These are phyloP conservation scores for Trematomus bernacchii DNA, from an alignment of 2,797 vertebrate genomes.

Conservation along the genomic window DNA sequence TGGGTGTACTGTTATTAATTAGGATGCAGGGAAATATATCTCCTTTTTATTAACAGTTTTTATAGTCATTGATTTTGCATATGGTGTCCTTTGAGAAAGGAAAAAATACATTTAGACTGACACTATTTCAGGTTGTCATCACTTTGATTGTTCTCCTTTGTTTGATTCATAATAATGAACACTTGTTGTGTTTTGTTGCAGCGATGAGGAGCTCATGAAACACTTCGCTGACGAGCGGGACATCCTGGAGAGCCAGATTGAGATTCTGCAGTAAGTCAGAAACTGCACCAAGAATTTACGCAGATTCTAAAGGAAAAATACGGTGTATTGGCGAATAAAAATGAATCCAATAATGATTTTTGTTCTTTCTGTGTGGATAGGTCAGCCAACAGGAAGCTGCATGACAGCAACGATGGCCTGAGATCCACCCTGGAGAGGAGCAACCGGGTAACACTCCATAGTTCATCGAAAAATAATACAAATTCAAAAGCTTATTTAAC, in stretches of 20 bases:
- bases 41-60: background rate
- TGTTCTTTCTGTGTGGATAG: constrained; percentile 73
- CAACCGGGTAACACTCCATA: constrained; percentile 71
- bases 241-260: constrained; percentile 93
- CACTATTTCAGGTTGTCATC: background rate
- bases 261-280: constrained; percentile 93
- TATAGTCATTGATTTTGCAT: background rate
- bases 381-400: constrained; percentile 94
- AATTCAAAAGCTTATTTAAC: background rate
- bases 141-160: background rate
- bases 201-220: constrained; percentile 93
- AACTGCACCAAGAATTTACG: background rate
- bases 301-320: background rate
- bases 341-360: background rate
- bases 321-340: background rate
- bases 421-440: constrained; percentile 90
- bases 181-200: constrained; percentile 70
- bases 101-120: background rate
- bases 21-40: background rate
- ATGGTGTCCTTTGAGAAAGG: background rate
- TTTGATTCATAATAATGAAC: background rate
- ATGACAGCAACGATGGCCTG: constrained; percentile 95
- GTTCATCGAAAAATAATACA: background rate
- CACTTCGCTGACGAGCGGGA: constrained; percentile 93
- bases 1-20: background rate